Evolutionary conservation across 2,888 invertebrate species (phyloP), one percentile per base, ranked within the genome.

Genomic region (Amiota minor): DNA sequence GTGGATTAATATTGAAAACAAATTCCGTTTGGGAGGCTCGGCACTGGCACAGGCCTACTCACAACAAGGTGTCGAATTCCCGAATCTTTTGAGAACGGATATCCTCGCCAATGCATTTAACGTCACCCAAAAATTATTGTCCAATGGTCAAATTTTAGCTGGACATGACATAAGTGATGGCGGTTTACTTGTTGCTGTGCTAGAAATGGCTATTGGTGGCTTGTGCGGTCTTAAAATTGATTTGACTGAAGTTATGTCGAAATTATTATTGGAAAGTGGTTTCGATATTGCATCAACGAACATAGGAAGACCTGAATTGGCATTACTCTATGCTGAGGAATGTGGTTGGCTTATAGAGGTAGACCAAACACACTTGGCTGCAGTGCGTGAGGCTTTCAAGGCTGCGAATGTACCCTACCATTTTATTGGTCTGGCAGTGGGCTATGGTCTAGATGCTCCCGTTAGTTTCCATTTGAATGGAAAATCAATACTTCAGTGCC

Each of bases 101-200:
- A 86, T 92, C 47, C 91, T 99, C 14, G 93, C 92, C 72, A 91
- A 92, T 70, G 94, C 96, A 0, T 99, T 99, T 88, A 92, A 93
- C 74, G 92, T 93, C 4, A 97, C 96, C 0, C 99, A 99, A 89
- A 91, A 92, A 77, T 91, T 98, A n/a, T 92, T 98, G 61, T 92
- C 92, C 90, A 93, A 85, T 53, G 80, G 80, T 0, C 81, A 86
- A 72, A 71, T 90, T 1, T 79, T 94, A 50, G 92, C 98, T 8
- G 98, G 98, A 0, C 99, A 99, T 88, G 99, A 99, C 89, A 92
- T 99, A 8, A 98, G 98, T 87, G 99, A 99, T 90, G 99, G 99
- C 23, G 99, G 99, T 47, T 91, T 99, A 49, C 91, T 99, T 59
- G 95, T 96, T 0, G 96, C 97, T 80, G 89, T 97, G 0, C 87